Evolutionary conservation across 2,888 invertebrate species (phyloP).

Genomic region (Lumbricus terrestris): DNA sequence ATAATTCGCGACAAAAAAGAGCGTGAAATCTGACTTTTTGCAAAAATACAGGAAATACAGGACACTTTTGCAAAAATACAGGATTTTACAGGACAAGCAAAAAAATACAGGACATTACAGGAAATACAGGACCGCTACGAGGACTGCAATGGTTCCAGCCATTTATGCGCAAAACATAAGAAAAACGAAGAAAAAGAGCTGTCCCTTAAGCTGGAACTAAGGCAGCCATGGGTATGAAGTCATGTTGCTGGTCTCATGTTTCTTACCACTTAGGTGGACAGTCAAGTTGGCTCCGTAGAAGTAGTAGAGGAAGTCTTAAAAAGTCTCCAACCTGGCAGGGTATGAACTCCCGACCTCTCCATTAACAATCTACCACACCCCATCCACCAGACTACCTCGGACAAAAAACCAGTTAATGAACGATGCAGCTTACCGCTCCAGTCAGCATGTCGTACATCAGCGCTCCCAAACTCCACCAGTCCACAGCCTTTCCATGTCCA

Average conservation of each 20-base stretch:
- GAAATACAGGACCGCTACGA: no score
- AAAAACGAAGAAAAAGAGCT: conserved; percentile 43
- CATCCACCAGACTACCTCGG: not conserved
- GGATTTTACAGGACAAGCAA: no score
- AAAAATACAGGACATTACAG: no score
- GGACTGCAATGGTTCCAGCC: no score
- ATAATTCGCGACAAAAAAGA: no score
- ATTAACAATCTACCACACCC: not conserved
- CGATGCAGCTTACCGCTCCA: conserved; percentile 67
- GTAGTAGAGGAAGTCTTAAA: not conserved
- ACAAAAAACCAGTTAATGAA: not conserved
- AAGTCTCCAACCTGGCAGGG: not conserved
- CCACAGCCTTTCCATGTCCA: conserved; percentile 71
- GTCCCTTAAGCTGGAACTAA: not conserved
- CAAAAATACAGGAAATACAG: no score
- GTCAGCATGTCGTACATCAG: conserved; percentile 98
- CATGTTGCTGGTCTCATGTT: not conserved
- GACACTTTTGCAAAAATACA: no score
- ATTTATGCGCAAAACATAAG: no score
- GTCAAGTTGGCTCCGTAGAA: no score
- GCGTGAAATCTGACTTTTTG: no score
- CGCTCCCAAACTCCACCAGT: conserved; percentile 92
- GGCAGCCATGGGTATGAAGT: not conserved
- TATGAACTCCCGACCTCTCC: no score
- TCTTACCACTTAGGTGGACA: no score